These are phyloP conservation scores for Zygothrica quintamaculata DNA, from an alignment of 2,888 invertebrate species.

Conservation along the genomic window DNA sequence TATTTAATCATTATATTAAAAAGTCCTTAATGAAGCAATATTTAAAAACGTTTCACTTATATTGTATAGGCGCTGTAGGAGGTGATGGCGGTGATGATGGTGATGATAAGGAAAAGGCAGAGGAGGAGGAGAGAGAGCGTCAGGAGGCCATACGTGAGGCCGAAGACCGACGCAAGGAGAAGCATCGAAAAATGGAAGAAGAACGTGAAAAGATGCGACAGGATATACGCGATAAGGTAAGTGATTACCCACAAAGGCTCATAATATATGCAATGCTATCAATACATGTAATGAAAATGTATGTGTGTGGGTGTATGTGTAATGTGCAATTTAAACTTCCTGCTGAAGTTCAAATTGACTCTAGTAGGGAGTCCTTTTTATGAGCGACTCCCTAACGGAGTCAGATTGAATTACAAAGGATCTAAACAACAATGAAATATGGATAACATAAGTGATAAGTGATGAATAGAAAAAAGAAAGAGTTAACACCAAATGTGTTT, in stretches of 20 bases:
- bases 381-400: conserved; percentile 98
- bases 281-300: conserved; percentile 8
- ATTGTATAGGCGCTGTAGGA: conserved; percentile 91
- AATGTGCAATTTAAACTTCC: conserved; percentile 43
- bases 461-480: conserved; percentile 4
- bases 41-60: conserved; percentile 3
- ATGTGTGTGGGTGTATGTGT: too few relatives aligned
- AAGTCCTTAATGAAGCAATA: background rate
- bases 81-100: conserved; percentile 96
- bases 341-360: conserved; percentile 96
- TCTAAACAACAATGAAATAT: conserved; percentile 86
- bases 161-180: conserved; percentile 99
- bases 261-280: conserved; percentile 6
- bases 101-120: conserved; percentile 98
- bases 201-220: conserved; percentile 99
- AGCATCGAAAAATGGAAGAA: conserved; percentile 99
- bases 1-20: background rate
- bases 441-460: conserved; percentile 15
- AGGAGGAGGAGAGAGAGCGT: conserved; percentile 98
- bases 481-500: conserved; percentile 3
- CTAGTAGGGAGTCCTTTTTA: conserved; percentile 98
- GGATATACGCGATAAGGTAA: conserved; percentile 99
- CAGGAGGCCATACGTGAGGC: conserved; percentile 99
- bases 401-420: conserved; percentile 97
- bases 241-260: conserved; percentile 56